Evolutionary conservation across 2,888 invertebrate genomes (phyloP).

Genomic region (Eupithecia subumbrata): DNA sequence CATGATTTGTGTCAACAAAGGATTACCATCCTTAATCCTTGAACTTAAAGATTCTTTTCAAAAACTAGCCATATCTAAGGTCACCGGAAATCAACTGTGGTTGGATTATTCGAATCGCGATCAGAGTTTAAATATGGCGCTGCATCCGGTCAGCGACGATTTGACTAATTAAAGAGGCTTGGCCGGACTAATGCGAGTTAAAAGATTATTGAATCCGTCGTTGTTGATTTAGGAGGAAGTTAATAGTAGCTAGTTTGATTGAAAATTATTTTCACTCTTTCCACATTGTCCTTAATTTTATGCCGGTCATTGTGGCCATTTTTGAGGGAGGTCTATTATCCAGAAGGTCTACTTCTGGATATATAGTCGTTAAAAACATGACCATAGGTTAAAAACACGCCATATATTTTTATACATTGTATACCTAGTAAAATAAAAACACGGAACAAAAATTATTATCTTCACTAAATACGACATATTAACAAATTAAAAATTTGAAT

Average conservation of each 20-base stretch:
- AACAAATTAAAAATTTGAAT: neutral
- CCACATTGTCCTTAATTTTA: neutral
- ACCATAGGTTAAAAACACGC: neutral
- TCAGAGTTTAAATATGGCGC: slow-evolving; percentile 71
- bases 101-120: slow-evolving; percentile 75
- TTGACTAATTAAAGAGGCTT: slow-evolving; percentile 51
- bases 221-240: neutral
- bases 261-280: neutral
- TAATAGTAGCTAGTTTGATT: neutral
- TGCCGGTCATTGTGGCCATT: neutral
- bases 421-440: too few species aligned
- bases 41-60: slow-evolving; percentile 28
- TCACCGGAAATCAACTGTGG: slow-evolving; percentile 71
- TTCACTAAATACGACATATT: neutral
- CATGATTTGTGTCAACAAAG: slow-evolving; percentile 40
- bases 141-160: slow-evolving; percentile 58
- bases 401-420: neutral
- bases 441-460: neutral
- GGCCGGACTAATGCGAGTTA: slow-evolving; percentile 35
- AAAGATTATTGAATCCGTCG: slow-evolving; percentile 33
- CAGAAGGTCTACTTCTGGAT: too few species aligned
- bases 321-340: neutral
- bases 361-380: too few species aligned
- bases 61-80: slow-evolving; percentile 50
- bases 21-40: slow-evolving; percentile 37